phyloP scores from a whole-genome alignment of 2,888 invertebrate genomes.

The Ochropleura plecta region DNA sequence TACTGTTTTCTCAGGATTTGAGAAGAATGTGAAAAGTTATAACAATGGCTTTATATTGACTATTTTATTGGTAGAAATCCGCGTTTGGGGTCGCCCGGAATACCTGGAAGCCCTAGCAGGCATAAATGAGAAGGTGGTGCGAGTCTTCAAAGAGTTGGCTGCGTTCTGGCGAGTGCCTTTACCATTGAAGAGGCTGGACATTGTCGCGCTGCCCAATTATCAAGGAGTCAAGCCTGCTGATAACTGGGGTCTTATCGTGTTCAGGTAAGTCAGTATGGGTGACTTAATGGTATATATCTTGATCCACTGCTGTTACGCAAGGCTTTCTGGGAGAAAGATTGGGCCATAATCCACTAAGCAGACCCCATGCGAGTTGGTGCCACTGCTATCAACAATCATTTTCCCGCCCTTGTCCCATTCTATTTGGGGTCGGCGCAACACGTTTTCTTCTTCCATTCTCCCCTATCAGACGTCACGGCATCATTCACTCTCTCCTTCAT shows the following conservation, averaged over 20 bases:
- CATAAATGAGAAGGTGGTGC: constrained; percentile 90
- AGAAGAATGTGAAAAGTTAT: background rate
- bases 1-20: background rate
- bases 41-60: background rate
- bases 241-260: constrained; percentile 95
- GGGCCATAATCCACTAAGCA: background rate
- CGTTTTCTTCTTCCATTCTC: no score
- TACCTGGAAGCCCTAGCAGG: constrained; percentile 91
- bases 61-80: constrained; percentile 79
- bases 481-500: background rate
- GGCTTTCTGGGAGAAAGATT: background rate
- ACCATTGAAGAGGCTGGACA: constrained; percentile 92
- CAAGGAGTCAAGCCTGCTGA: constrained; percentile 93
- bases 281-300: no score
- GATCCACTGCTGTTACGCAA: background rate
- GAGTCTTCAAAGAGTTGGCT: constrained; percentile 91
- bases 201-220: constrained; percentile 94
- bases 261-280: constrained; percentile 90
- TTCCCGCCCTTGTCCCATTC: no score
- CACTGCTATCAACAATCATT: background rate
- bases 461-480: background rate
- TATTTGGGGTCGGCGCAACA: no score
- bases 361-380: background rate
- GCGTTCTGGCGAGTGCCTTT: constrained; percentile 92
- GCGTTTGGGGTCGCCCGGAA: constrained; percentile 92